These are phyloP conservation scores for Drosophila emarginata DNA, from an alignment of 2,888 invertebrate genomes.

Conservation along the genomic window DNA sequence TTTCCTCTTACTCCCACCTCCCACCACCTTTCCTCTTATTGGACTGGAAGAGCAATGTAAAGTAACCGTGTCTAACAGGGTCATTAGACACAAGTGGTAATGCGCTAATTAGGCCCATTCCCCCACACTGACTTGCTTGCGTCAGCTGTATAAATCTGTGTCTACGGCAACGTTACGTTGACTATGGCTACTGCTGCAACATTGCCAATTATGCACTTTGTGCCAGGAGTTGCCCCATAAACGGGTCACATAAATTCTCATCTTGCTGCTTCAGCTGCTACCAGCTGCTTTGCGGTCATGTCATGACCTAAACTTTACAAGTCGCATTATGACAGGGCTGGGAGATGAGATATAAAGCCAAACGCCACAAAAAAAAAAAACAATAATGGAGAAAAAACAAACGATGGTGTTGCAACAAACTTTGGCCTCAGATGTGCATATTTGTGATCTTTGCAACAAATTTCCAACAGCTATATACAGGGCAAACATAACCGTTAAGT, in stretches of 20 bases:
- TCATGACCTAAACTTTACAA: conserved; percentile 49
- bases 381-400: conserved; percentile 16
- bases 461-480: neutral
- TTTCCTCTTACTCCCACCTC: conserved; percentile 15
- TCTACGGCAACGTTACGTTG: conserved; percentile 43
- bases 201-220: conserved; percentile 29
- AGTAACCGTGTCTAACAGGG: conserved; percentile 75
- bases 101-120: conserved; percentile 78
- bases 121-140: conserved; percentile 8
- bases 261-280: conserved; percentile 17
- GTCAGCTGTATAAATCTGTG: conserved; percentile 45
- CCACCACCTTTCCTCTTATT: neutral
- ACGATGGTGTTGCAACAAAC: neutral
- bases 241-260: conserved; percentile 65
- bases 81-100: conserved; percentile 80
- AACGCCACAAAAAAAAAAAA: conserved; percentile 22
- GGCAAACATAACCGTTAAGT: neutral
- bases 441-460: neutral
- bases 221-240: conserved; percentile 26
- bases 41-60: conserved; percentile 30
- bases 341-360: conserved; percentile 10
- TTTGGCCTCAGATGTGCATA: neutral
- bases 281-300: conserved; percentile 22
- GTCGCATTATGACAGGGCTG: conserved; percentile 70
- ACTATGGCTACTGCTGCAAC: conserved; percentile 21